Evolutionary conservation across 2,113 vertebrate species (phyloP), one percentile per base, ranked within the genome.

Genomic region (Galbula dea): DNA sequence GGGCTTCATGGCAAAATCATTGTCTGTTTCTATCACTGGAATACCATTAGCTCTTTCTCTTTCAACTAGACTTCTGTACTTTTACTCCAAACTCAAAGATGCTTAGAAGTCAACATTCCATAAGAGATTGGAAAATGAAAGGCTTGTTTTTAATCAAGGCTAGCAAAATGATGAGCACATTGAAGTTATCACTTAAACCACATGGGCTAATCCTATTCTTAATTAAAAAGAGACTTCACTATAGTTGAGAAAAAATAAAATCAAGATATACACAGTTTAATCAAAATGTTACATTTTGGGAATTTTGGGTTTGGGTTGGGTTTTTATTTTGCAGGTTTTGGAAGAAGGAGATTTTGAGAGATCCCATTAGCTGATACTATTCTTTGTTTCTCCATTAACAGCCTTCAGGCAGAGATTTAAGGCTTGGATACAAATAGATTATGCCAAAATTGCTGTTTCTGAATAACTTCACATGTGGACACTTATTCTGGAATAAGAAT

Each of bases 371-470:
- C 72, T 77, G 94, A 96, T 95, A 96, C 6, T 30, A 76, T 87
- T 93, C 66, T 89, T 87, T 92, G 66, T 91, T 95, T 92, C 89
- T 95, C 71, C 59, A 39, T 77, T 85, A 89, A 74, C 71, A 93
- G 94, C 90, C 75, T 85, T 87, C 55, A 87, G 95, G 96, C 91
- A 95, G 63, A 87, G 84, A 87, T 94, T 92, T 92, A 88, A 92
- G 58, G 59, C 87, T 92, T 0, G 11, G 57, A 92, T 89, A 94
- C 83, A 92, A 88, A 92, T 1, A 93, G 76, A 83, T 92, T 86
- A 83, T 68, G 68, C 90, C 90, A 95, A 93, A 96, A 96, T 63
- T 95, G 55, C 55, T 86, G 30, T 94, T 94, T 86, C 67, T 92
- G 91, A 95, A 94, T 95, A 93, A 92, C 66, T 94, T 92, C 78